These are phyloP conservation scores for Fabriciana adippe DNA, from an alignment of 2,888 invertebrate genomes.

Conservation along the genomic window DNA sequence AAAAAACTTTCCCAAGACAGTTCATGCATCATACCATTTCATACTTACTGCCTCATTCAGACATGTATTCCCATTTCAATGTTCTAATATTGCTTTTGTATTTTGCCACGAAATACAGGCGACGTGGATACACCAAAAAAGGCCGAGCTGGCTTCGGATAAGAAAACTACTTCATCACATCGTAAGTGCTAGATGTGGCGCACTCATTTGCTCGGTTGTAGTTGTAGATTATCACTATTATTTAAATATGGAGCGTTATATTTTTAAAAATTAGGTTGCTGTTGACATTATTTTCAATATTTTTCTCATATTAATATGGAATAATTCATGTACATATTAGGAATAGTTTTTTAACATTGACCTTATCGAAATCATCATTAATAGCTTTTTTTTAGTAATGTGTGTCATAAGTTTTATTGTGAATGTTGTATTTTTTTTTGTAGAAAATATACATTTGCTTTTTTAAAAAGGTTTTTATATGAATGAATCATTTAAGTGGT, in stretches of 20 bases:
- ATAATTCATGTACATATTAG: too few species aligned
- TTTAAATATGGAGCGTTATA: neutral
- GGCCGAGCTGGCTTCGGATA: conserved; percentile 76
- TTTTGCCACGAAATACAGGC: conserved; percentile 76
- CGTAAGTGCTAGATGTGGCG: conserved; percentile 80
- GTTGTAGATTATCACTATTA: conserved; percentile 37
- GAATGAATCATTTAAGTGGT: too few species aligned
- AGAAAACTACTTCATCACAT: conserved; percentile 75
- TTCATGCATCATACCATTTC: conserved; percentile 26
- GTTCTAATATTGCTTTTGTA: conserved; percentile 81
- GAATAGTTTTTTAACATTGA: too few species aligned
- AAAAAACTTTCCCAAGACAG: conserved; percentile 16
- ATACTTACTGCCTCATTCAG: conserved; percentile 37
- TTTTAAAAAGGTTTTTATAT: too few species aligned
- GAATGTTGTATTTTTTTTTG: too few species aligned
- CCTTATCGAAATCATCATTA: too few species aligned
- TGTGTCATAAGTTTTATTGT: too few species aligned
- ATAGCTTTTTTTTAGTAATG: too few species aligned
- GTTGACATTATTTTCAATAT: neutral
- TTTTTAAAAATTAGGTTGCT: too few species aligned
- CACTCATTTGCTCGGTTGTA: conserved; percentile 56
- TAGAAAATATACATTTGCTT: too few species aligned
- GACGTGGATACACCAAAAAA: conserved; percentile 81
- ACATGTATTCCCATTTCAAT: conserved; percentile 57
- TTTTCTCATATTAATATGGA: too few species aligned